Evolutionary conservation across 2,113 vertebrate genomes (phyloP).

Genomic region (Aptenodytes forsteri): DNA sequence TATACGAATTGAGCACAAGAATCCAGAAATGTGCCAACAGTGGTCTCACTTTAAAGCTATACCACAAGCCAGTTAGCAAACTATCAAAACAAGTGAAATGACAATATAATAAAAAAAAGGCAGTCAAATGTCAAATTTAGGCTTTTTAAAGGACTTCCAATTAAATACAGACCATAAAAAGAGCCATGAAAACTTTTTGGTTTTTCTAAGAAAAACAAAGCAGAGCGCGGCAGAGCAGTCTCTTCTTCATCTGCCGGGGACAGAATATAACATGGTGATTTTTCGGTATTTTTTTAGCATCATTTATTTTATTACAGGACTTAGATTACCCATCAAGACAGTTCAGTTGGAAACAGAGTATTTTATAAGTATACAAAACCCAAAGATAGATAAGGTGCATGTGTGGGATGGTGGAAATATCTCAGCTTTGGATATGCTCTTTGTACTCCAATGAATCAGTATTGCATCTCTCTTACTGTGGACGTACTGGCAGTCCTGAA

Average conservation of each 20-base stretch:
- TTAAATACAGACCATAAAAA: background rate
- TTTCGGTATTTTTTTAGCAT: background rate
- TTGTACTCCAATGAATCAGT: background rate
- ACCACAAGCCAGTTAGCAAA: background rate
- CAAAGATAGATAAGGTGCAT: background rate
- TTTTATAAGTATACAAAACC: background rate
- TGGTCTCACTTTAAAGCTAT: background rate
- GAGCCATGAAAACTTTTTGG: accelerated
- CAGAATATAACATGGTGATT: background rate
- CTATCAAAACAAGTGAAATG: background rate
- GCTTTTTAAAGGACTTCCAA: background rate
- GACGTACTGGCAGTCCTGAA: background rate
- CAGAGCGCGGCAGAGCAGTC: background rate
- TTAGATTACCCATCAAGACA: background rate
- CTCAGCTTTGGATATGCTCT: background rate
- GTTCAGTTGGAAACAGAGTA: background rate
- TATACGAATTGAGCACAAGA: background rate
- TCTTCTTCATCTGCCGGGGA: background rate
- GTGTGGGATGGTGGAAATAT: background rate
- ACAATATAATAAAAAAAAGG: background rate
- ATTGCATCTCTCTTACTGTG: background rate
- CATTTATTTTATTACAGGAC: background rate
- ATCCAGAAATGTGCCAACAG: background rate
- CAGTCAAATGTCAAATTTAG: background rate
- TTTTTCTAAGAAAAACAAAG: background rate